Conservation (phyloP, 1,140 invertebrate genomes). For the Trichoplusia ni region DNA sequence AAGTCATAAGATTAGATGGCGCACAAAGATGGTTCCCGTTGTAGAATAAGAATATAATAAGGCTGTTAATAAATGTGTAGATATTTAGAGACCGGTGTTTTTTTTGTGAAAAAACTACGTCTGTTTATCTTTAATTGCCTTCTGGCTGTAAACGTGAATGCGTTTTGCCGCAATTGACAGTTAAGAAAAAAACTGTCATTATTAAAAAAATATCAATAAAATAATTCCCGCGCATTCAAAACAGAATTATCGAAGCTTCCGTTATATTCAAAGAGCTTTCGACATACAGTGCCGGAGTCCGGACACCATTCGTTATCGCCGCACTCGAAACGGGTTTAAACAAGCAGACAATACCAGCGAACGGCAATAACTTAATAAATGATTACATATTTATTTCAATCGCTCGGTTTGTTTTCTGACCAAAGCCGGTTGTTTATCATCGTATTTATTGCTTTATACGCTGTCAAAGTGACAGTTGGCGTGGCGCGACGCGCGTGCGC, state of each 20-base stretch:
- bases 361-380: slow-evolving; percentile 52
- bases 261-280: slow-evolving; percentile 18
- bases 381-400: slow-evolving; percentile 54
- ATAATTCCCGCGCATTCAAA: neutral
- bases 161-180: neutral
- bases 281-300: slow-evolving; percentile 12
- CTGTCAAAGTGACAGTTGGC: slow-evolving; percentile 53
- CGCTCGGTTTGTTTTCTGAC: slow-evolving; percentile 45
- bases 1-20: slow-evolving; percentile 96
- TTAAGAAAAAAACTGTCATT: neutral
- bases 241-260: neutral
- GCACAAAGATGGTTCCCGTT: slow-evolving; percentile 88
- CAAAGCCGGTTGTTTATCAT: slow-evolving; percentile 43
- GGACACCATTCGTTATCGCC: slow-evolving; percentile 33
- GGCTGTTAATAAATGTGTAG: slow-evolving; percentile 51
- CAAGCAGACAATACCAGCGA: slow-evolving; percentile 31
- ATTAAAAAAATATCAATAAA: too few species aligned
- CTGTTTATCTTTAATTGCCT: neutral
- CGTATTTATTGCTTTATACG: slow-evolving; percentile 57
- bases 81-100: slow-evolving; percentile 15
- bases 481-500: slow-evolving; percentile 44
- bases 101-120: neutral
- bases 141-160: too few species aligned
- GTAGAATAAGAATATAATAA: slow-evolving; percentile 46
- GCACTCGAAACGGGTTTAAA: slow-evolving; percentile 27